Conservation (phyloP, 2,113 vertebrate genomes). For the Bubo bubo region DNA sequence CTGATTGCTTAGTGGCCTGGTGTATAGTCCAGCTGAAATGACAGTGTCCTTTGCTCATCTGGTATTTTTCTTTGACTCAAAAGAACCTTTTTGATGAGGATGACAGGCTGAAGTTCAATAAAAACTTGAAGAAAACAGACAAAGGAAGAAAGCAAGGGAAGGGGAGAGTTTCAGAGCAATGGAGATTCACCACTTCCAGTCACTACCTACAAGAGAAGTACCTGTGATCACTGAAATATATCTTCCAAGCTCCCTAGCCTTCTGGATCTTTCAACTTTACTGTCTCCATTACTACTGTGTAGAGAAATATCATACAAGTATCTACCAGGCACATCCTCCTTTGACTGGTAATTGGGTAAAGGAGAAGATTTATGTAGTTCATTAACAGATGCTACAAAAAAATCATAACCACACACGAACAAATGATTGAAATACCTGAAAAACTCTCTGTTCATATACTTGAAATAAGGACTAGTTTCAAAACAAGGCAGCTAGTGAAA, state of each 20-base stretch:
- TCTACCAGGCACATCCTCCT: neutral
- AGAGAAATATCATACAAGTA: neutral
- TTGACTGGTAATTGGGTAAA: neutral
- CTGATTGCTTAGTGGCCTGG: neutral
- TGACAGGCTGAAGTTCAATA: neutral
- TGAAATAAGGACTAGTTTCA: neutral
- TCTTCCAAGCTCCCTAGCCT: neutral
- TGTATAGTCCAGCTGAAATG: neutral
- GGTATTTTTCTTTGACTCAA: neutral
- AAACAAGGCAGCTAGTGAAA: neutral
- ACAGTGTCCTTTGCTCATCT: neutral
- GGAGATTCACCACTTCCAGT: neutral
- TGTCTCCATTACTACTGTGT: neutral
- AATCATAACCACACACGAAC: neutral
- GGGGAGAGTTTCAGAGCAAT: neutral
- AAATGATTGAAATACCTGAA: neutral
- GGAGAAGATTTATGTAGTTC: neutral
- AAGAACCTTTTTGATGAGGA: neutral
- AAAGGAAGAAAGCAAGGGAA: neutral
- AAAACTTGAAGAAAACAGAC: neutral
- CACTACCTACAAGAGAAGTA: neutral
- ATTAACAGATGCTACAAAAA: neutral
- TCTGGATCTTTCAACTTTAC: neutral
- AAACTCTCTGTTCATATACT: neutral
- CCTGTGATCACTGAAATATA: neutral